These are phyloP conservation scores for Pseudomugil gertrudae DNA, from an alignment of 2,797 vertebrate genomes.

Conservation along the genomic window DNA sequence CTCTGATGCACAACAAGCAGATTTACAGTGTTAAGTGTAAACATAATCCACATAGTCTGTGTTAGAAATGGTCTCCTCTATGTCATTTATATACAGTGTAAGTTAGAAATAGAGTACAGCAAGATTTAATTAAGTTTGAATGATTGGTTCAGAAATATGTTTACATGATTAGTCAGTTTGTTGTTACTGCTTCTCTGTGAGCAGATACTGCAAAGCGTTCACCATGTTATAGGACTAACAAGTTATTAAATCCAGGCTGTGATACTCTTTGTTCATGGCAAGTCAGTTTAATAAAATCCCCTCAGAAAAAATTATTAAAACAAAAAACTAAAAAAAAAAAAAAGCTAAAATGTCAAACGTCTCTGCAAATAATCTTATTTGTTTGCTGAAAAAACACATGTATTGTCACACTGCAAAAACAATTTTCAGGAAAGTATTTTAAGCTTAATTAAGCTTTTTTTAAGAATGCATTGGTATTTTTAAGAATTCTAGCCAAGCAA, in stretches of 20 bases:
- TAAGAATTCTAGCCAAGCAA: too few species aligned
- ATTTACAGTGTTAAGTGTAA: slow-evolving; percentile 41
- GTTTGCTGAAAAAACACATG: neutral
- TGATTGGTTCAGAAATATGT: neutral
- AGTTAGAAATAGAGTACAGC: slow-evolving; percentile 26
- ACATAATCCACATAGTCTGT: slow-evolving; percentile 25
- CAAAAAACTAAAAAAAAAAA: neutral
- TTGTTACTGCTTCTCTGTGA: neutral
- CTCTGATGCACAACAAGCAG: slow-evolving; percentile 39
- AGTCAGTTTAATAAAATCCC: neutral
- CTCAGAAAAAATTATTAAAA: neutral
- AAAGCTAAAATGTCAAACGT: neutral
- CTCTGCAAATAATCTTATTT: neutral
- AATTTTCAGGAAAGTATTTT: too few species aligned
- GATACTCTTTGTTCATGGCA: neutral
- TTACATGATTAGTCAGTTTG: neutral
- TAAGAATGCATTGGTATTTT: too few species aligned
- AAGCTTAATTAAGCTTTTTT: too few species aligned
- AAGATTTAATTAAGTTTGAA: slow-evolving; percentile 29
- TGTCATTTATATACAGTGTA: slow-evolving; percentile 59
- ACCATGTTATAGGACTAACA: too few species aligned
- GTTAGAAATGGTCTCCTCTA: slow-evolving; percentile 26
- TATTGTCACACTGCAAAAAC: too few species aligned
- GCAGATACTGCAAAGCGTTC: neutral
- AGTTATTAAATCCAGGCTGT: neutral